Evolutionary conservation across 2,797 vertebrate genomes (phyloP).

Genomic region (Urophycis tenuis): DNA sequence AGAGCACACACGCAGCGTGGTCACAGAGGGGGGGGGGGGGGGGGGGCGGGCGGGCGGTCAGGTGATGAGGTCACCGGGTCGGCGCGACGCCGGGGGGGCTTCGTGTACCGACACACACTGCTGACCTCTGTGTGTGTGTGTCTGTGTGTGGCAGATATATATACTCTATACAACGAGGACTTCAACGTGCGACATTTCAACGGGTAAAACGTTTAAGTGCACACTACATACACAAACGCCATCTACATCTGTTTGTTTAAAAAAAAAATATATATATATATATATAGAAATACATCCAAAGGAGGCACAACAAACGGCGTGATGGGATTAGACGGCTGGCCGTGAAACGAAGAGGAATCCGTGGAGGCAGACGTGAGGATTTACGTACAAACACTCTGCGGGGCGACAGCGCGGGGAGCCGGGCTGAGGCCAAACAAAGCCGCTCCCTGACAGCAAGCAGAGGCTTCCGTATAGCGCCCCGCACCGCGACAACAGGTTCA

Average conservation of each 20-base stretch:
- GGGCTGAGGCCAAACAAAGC: slow-evolving; percentile 67
- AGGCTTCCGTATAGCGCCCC: slow-evolving; percentile 70
- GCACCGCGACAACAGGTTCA: slow-evolving; percentile 26
- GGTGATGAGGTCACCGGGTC: slow-evolving; percentile 38
- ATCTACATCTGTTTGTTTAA: slow-evolving; percentile 11
- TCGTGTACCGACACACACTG: slow-evolving; percentile 39
- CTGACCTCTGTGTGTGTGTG: slow-evolving; percentile 52
- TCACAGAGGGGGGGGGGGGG: too few species aligned
- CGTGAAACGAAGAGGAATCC: slow-evolving; percentile 73
- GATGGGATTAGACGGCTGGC: slow-evolving; percentile 70
- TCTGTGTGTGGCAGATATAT: too few species aligned
- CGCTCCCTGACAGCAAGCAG: slow-evolving; percentile 73
- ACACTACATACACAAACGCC: background rate
- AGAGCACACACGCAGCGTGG: slow-evolving; percentile 10
- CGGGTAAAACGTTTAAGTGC: slow-evolving; percentile 49
- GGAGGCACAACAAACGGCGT: slow-evolving; percentile 60
- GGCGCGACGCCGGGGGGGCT: slow-evolving; percentile 39
- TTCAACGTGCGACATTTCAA: slow-evolving; percentile 51
- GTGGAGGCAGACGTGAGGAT: slow-evolving; percentile 69
- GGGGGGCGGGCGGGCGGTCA: too few species aligned
- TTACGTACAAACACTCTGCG: slow-evolving; percentile 59
- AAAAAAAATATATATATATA: slow-evolving; percentile 58
- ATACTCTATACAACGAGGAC: too few species aligned
- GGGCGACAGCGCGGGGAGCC: slow-evolving; percentile 43
- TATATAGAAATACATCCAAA: slow-evolving; percentile 5